Evolutionary conservation across 2,113 vertebrate species (phyloP).

Genomic region (Cepphus grylle): DNA sequence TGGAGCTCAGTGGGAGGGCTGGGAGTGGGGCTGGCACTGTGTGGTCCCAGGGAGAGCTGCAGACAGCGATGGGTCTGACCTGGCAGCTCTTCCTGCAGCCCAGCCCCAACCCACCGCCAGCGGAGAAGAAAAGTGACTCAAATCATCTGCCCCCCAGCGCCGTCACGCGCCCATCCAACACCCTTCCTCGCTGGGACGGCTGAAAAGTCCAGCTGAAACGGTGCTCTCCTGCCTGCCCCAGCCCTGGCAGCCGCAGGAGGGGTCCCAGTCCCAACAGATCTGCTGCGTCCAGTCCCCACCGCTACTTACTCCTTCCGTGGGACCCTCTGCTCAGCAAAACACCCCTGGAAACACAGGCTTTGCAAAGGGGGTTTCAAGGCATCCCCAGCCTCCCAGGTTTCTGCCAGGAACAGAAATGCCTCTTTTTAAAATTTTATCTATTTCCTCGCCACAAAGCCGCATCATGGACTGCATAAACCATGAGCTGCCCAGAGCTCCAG

Average conservation of each 20-base stretch:
- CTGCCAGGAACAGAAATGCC: not conserved
- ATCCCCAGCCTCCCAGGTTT: not conserved
- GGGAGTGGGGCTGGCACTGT: not conserved
- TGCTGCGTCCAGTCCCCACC: not conserved
- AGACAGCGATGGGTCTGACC: not conserved
- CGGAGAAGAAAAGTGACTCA: not conserved
- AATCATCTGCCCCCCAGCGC: too few relatives aligned
- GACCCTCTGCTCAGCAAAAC: not conserved
- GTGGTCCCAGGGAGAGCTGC: not conserved
- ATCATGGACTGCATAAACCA: not conserved
- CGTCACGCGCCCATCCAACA: not conserved
- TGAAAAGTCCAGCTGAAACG: not conserved
- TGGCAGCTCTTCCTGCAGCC: not conserved
- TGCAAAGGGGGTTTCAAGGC: not conserved
- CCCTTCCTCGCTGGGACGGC: not conserved
- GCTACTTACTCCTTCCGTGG: not conserved
- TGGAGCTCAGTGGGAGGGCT: not conserved
- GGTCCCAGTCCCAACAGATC: not conserved
- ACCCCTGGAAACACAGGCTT: not conserved
- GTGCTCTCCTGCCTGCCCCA: not conserved
- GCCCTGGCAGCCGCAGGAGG: not conserved
- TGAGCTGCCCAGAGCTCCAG: not conserved
- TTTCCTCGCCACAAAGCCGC: not conserved
- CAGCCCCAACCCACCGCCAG: not conserved
- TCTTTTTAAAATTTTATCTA: not conserved